Evolutionary conservation across 2,888 invertebrate species (phyloP).

Genomic region (Argynnis bischoffii): DNA sequence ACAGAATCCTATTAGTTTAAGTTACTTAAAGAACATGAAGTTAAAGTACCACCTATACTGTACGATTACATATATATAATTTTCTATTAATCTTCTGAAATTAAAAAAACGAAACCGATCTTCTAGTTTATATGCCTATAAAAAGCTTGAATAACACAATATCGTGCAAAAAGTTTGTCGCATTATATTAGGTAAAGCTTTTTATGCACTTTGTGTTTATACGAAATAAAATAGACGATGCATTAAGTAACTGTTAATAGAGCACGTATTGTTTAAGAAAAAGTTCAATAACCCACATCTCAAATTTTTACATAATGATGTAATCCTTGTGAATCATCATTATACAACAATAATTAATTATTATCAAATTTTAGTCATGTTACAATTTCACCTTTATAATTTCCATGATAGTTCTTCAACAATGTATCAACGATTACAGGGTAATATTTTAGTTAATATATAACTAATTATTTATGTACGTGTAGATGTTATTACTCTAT

Average conservation of each 20-base stretch:
- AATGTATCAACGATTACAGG: no score
- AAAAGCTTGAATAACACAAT: background rate
- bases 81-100: no score
- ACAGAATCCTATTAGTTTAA: background rate
- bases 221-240: background rate
- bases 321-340: slow-evolving; percentile 44
- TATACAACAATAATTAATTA: slow-evolving; percentile 9
- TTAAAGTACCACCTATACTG: no score
- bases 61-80: no score
- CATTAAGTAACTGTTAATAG: slow-evolving; percentile 15
- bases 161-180: slow-evolving; percentile 1
- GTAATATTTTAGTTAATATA: no score
- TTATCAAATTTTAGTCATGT: no score
- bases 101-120: background rate
- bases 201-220: slow-evolving; percentile 4
- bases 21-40: no score
- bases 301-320: slow-evolving; percentile 44
- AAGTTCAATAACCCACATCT: slow-evolving; percentile 38
- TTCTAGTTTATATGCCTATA: background rate
- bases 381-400: no score
- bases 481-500: no score
- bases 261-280: slow-evolving; percentile 39
- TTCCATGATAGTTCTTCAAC: no score
- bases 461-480: no score
- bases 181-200: background rate